phyloP scores from a whole-genome alignment of 2,113 vertebrate species.

The Phodopus roborovskii region DNA sequence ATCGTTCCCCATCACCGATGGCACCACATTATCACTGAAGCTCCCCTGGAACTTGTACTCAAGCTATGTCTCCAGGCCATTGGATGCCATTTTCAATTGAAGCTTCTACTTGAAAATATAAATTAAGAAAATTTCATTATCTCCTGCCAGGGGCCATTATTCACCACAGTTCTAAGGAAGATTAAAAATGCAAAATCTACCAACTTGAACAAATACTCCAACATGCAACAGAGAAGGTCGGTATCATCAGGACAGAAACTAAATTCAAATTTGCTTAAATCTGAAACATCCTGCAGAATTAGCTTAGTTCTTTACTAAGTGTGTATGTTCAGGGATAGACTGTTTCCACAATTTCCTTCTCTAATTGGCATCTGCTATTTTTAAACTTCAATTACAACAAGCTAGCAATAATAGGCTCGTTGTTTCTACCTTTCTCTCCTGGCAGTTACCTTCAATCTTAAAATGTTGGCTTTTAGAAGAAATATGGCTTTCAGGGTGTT shows the following conservation, averaged over 20 bases:
- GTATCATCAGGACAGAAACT: slow-evolving; percentile 76
- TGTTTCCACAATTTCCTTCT: neutral
- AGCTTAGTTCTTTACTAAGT: neutral
- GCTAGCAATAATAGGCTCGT: neutral
- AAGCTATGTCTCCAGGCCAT: slow-evolving; percentile 87
- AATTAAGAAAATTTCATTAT: slow-evolving; percentile 94
- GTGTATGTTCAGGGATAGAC: neutral
- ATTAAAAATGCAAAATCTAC: slow-evolving; percentile 89
- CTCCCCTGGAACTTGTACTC: slow-evolving; percentile 88
- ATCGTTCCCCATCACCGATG: slow-evolving; percentile 85
- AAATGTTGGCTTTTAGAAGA: slow-evolving; percentile 15
- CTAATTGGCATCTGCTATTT: slow-evolving; percentile 18
- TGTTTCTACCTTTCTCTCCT: neutral
- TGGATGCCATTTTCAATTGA: slow-evolving; percentile 88
- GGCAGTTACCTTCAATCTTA: neutral
- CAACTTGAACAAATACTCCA: slow-evolving; percentile 86
- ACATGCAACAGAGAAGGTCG: slow-evolving; percentile 85
- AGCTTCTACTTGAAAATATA: slow-evolving; percentile 90
- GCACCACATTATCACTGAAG: slow-evolving; percentile 85
- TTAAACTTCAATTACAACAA: slow-evolving; percentile 55
- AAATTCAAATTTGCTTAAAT: slow-evolving; percentile 79
- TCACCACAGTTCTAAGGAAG: slow-evolving; percentile 88
- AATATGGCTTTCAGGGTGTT: neutral
- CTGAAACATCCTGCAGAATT: slow-evolving; percentile 57
- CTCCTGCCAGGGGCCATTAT: slow-evolving; percentile 90